Evolutionary conservation across 2,797 vertebrate genomes (phyloP).

Genomic region (Leucoraja ocellata): DNA sequence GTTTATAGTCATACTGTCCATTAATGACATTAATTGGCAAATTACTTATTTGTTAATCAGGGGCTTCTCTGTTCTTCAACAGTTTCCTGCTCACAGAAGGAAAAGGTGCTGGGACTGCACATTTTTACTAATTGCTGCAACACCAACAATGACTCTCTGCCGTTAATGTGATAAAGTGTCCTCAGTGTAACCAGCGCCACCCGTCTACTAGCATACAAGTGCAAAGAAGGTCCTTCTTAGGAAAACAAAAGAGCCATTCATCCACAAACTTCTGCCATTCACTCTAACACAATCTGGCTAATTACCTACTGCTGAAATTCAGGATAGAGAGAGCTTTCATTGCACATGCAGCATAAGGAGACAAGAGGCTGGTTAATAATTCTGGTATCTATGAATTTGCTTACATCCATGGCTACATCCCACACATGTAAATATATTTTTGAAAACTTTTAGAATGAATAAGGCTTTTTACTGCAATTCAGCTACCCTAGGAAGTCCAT

Average conservation of each 20-base stretch:
- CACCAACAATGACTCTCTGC: conserved; percentile 24
- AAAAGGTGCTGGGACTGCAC: conserved; percentile 24
- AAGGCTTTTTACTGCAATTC: not conserved
- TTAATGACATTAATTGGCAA: not conserved
- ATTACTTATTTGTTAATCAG: not conserved
- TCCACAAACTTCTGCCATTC: conserved; percentile 27
- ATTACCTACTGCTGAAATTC: conserved; percentile 28
- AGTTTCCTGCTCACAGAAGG: conserved; percentile 23
- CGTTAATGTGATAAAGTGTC: conserved; percentile 24
- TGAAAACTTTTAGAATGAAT: not conserved
- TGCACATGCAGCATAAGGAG: not conserved
- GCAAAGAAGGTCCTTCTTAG: conserved; percentile 20
- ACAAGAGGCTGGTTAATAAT: conserved; percentile 10
- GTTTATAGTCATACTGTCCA: not conserved
- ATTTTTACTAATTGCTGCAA: conserved; percentile 21
- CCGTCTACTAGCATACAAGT: conserved; percentile 21
- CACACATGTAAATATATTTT: not conserved
- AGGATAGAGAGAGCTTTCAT: conserved; percentile 22
- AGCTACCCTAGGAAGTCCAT: not conserved
- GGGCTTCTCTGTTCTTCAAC: not conserved
- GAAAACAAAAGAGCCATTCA: conserved; percentile 34
- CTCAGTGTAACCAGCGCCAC: conserved; percentile 25
- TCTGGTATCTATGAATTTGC: conserved; percentile 26
- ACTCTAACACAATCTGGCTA: conserved; percentile 24
- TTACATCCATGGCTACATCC: not conserved